A percentile compares a stretch with the other conserved stretches of the same genome.
Conservation (phyloP, 2,113 vertebrate species). For the Solenodon paradoxus region DNA sequence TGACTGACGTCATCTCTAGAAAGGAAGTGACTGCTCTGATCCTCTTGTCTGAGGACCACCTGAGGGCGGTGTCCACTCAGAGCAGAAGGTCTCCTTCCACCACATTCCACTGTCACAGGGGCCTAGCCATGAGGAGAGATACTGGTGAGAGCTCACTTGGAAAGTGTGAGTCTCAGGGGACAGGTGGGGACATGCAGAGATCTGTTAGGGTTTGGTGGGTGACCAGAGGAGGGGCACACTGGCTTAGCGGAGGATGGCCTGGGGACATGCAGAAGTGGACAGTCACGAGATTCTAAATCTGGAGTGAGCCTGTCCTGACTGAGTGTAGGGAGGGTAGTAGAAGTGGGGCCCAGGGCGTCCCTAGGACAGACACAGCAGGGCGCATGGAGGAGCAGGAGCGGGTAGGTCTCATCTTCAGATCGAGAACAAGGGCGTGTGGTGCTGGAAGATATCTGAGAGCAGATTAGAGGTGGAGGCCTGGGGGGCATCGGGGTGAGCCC, state of each 20-base stretch:
- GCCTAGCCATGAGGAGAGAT: no score
- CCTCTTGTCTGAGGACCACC: not conserved
- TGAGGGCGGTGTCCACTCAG: no score
- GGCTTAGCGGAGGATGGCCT: not conserved
- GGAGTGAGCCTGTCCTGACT: no score
- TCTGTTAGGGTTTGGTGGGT: not conserved
- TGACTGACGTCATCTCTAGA: not conserved
- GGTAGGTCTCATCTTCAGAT: no score
- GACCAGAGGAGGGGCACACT: not conserved
- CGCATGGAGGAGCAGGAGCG: rapidly evolving
- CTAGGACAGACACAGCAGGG: not conserved
- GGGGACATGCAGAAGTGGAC: not conserved
- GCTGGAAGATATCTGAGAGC: no score
- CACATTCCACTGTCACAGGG: no score
- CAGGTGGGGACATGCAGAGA: not conserved
- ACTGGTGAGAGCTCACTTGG: not conserved
- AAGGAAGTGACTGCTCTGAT: not conserved
- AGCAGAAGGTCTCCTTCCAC: not conserved
- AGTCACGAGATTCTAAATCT: no score
- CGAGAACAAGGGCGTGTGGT: no score
- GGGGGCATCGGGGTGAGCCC: not conserved
- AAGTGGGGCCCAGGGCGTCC: not conserved
- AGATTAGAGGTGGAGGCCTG: not conserved
- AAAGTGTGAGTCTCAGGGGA: not conserved
- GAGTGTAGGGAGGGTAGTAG: not conserved